Evolutionary conservation across 2,113 vertebrate species (phyloP).

Genomic region (Eptatretus burgeri): DNA sequence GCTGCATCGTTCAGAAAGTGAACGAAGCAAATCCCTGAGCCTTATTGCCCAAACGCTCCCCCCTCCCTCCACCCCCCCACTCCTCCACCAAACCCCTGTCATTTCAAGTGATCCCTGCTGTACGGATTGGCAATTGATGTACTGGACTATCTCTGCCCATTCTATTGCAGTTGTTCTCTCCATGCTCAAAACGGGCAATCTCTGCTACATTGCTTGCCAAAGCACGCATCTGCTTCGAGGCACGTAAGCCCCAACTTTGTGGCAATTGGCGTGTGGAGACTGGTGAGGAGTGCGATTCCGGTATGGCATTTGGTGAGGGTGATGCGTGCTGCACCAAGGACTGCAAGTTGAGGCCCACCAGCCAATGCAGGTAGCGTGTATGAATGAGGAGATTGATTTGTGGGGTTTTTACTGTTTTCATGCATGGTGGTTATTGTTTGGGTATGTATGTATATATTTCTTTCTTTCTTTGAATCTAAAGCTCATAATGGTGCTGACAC

Average conservation of each 20-base stretch:
- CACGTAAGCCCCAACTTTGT: slow-evolving; percentile 68
- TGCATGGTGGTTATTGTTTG: too few relatives aligned
- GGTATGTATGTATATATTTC: too few relatives aligned
- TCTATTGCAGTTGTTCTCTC: slow-evolving; percentile 47
- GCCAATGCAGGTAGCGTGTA: slow-evolving; percentile 41
- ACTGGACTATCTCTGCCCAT: neutral
- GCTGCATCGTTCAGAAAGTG: too few relatives aligned
- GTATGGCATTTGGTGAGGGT: slow-evolving; percentile 37
- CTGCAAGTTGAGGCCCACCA: slow-evolving; percentile 30
- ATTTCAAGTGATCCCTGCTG: too few relatives aligned
- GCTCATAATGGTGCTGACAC: too few relatives aligned
- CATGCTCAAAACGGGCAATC: slow-evolving; percentile 69
- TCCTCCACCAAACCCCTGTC: too few relatives aligned
- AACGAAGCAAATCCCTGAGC: too few relatives aligned
- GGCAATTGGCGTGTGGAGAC: slow-evolving; percentile 84
- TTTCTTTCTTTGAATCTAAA: too few relatives aligned
- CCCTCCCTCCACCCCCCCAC: too few relatives aligned
- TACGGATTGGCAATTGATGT: neutral
- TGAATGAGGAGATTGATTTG: neutral
- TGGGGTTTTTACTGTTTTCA: too few relatives aligned
- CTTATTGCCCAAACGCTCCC: too few relatives aligned
- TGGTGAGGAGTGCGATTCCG: slow-evolving; percentile 69
- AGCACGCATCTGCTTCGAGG: slow-evolving; percentile 49
- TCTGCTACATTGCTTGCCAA: slow-evolving; percentile 45
- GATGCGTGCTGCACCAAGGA: slow-evolving; percentile 43